Evolutionary conservation across 2,797 vertebrate species (phyloP).

Genomic region (Enteromius treurensis): DNA sequence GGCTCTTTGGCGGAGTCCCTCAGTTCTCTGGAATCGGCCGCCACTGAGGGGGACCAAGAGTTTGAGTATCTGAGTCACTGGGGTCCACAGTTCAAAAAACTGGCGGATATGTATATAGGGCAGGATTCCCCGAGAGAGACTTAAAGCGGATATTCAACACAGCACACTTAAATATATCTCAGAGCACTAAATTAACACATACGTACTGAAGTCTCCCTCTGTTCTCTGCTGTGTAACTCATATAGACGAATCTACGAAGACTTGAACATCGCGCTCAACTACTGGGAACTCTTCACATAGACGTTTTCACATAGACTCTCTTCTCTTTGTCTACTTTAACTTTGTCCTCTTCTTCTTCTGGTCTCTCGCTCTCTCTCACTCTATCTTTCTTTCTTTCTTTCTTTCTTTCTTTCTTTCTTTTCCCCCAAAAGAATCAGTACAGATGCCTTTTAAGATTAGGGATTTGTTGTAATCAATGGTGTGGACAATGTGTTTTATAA

Average conservation of each 20-base stretch:
- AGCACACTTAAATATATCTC: conserved; percentile 52
- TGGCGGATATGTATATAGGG: conserved; percentile 97
- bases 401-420: conserved; percentile 67
- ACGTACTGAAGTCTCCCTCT: conserved; percentile 34
- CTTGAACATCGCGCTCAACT: conserved; percentile 53
- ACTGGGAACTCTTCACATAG: conserved; percentile 46
- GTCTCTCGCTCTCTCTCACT: conserved; percentile 61
- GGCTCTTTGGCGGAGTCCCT: conserved; percentile 94
- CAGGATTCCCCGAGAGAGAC: conserved; percentile 89
- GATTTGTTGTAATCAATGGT: conserved; percentile 81
- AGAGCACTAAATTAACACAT: conserved; percentile 49
- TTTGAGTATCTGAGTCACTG: conserved; percentile 97
- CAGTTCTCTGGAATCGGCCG: conserved; percentile 92
- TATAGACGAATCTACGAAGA: conserved; percentile 53
- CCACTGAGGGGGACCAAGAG: conserved; percentile 93
- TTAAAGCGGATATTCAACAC: conserved; percentile 68
- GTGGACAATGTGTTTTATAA: conserved; percentile 86
- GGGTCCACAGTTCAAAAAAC: conserved; percentile 94
- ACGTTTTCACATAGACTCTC: conserved; percentile 12
- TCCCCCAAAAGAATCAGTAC: conserved; percentile 76
- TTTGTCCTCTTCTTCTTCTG: conserved; percentile 47
- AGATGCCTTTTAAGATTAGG: conserved; percentile 84
- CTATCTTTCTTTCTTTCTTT: conserved; percentile 64
- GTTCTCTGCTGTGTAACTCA: conserved; percentile 54
- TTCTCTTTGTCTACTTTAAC: conserved; percentile 39